A percentile compares a stretch with the other conserved stretches of the same genome.
Conservation (phyloP, 2,113 vertebrate species). For the Ceyx melanurus region DNA sequence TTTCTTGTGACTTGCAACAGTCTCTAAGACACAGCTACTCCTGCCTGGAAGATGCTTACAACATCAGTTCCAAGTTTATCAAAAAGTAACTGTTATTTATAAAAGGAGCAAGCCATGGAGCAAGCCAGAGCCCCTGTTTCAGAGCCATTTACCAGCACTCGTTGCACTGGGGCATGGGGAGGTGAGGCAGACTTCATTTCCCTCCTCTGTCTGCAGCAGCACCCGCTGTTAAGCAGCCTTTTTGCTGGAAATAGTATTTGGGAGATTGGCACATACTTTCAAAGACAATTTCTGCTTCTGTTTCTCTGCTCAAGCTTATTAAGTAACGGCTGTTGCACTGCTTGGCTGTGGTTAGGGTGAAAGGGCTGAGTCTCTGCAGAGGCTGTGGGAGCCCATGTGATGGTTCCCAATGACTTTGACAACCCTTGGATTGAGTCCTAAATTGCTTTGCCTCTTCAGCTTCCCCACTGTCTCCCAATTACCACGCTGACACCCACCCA, state of each 20-base stretch:
- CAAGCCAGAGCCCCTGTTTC: not conserved
- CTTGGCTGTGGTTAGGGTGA: not conserved
- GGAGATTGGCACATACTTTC: constrained; percentile 5
- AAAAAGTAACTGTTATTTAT: not conserved
- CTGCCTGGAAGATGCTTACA: not conserved
- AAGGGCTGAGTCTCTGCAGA: not conserved
- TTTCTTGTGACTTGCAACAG: not conserved
- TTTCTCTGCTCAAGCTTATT: not conserved
- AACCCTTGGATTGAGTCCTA: not conserved
- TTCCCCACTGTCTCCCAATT: rapidly evolving
- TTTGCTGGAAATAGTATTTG: constrained; percentile 21
- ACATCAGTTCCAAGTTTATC: not conserved
- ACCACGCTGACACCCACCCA: rapidly evolving
- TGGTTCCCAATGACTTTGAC: not conserved
- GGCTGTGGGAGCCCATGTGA: not conserved
- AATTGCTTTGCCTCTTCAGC: not conserved
- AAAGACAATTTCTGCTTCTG: not conserved
- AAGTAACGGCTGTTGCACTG: not conserved
- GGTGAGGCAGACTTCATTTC: not conserved
- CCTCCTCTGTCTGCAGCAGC: not conserved
- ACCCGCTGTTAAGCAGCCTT: not conserved
- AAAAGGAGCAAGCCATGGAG: not conserved
- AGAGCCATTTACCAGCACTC: constrained; percentile 4
- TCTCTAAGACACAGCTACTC: not conserved
- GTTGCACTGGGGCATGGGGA: not conserved